A percentile compares a stretch with the other conserved stretches of the same genome.
phyloP scores from a whole-genome alignment of 1,140 invertebrate species.

The Platorchestia sp. region DNA sequence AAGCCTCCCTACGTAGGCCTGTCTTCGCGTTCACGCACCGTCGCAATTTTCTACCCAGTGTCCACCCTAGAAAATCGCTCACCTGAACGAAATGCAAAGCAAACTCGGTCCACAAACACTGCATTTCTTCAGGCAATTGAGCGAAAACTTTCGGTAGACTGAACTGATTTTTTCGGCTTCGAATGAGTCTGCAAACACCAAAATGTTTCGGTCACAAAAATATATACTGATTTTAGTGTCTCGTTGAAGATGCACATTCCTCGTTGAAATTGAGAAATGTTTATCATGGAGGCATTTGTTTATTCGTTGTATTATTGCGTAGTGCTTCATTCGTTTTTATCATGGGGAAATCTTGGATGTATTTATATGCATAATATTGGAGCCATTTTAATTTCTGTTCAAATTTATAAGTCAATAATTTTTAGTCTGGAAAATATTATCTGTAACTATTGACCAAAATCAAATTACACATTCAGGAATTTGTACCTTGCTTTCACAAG shows the following conservation, averaged over 20 bases:
- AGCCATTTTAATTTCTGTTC: no score
- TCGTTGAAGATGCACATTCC: background rate
- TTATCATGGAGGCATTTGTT: background rate
- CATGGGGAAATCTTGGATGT: no score
- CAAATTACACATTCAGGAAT: no score
- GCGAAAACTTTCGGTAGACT: background rate
- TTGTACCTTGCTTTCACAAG: no score
- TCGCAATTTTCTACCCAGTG: background rate
- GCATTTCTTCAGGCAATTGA: conserved; percentile 1
- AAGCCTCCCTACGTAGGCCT: background rate
- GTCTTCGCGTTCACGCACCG: background rate
- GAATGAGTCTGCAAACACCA: background rate
- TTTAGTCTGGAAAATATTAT: no score
- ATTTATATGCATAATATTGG: no score
- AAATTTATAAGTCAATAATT: no score
- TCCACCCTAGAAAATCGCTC: background rate
- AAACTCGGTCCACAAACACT: background rate
- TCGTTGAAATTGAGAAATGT: background rate
- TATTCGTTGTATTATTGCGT: background rate
- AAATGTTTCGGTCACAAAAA: background rate
- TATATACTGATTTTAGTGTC: background rate
- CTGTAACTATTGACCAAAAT: no score
- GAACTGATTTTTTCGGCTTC: background rate
- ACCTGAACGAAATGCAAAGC: conserved; percentile 6
- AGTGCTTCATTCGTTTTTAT: no score